Evolutionary conservation across 2,888 invertebrate species (phyloP), one percentile per base, ranked within the genome.

Genomic region (Hyles lineata): DNA sequence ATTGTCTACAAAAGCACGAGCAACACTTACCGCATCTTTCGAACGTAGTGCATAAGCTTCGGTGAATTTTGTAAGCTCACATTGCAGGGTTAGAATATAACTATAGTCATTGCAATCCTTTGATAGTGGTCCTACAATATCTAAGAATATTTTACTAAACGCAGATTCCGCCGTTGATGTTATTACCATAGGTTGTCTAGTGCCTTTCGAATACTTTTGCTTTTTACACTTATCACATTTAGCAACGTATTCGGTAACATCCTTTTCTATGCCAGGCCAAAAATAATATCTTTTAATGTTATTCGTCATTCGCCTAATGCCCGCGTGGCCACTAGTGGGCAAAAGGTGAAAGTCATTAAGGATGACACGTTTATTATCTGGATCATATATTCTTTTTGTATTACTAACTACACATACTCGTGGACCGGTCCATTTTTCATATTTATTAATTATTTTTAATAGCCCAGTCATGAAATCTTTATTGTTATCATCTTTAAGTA

Each of bases 231-330:
- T 76, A 17, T 70, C 52, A 70, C 76, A 79, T 35, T 70, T 70
- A 35, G 59, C n/a, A n/a, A 78, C 76, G 72, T 67, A 79, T 9
- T 73, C 55, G 52, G 23, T 73, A 9, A 79, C 73, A 61, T 79
- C 77, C 17, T 74, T 62, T 25, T 72, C 74, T 29, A 81, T 70
- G 11, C 63, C 70, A 58, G 76, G 67, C 78, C 77, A 79, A 74
- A 72, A 78, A 60, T 77, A 78, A 71, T 76, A 75, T 70, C 70
- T 78, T 72, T 76, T 76, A 17, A 78, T 76, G 73, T 78, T 80
- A 72, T 76, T 82, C 0, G 70, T 15, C 80, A 81, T 81, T 15
- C 79, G 25, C 29, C 75, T 74, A 9, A 80, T 76, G n/a, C 74
- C 76, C 7, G 75, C 75, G 59, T 76, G 75, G 23, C 75, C 75